phyloP scores from a whole-genome alignment of 2,113 vertebrate genomes.

The Oncorhynchus kisutch region DNA sequence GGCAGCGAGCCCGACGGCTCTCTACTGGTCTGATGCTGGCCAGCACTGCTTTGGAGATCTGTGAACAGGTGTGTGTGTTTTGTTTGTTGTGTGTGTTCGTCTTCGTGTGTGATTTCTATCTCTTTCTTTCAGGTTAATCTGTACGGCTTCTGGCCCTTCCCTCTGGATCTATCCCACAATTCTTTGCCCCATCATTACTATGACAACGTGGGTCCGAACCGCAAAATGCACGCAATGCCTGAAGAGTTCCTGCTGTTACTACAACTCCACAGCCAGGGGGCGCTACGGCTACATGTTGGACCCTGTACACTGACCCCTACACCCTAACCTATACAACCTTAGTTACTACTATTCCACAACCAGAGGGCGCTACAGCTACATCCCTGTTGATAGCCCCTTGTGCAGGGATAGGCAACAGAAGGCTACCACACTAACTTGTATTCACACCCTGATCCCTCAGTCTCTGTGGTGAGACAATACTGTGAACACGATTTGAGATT shows the following conservation, averaged over 20 bases:
- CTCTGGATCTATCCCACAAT: background rate
- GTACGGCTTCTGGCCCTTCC: slow-evolving; percentile 48
- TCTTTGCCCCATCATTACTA: slow-evolving; percentile 35
- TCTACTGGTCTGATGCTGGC: slow-evolving; percentile 34
- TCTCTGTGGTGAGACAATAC: no score
- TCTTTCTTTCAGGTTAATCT: slow-evolving; percentile 14
- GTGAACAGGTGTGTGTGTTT: background rate
- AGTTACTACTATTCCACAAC: no score
- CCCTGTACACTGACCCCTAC: slow-evolving; percentile 1
- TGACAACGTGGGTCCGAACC: slow-evolving; percentile 2
- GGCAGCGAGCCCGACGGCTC: slow-evolving; percentile 15
- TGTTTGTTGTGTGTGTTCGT: no score
- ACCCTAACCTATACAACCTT: no score
- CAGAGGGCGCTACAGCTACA: no score
- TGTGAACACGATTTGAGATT: no score
- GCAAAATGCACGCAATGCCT: slow-evolving; percentile 22
- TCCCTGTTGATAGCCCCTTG: no score
- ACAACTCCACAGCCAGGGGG: slow-evolving; percentile 37
- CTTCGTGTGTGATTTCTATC: no score
- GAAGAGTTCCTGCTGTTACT: slow-evolving; percentile 35
- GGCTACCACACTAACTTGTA: no score
- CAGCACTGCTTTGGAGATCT: slow-evolving; percentile 29
- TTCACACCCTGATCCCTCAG: no score
- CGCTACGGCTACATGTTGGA: slow-evolving; percentile 22
- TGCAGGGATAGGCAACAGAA: no score